These are phyloP conservation scores for Drosophila anomalata DNA, from an alignment of 2,888 invertebrate genomes.

Conservation along the genomic window DNA sequence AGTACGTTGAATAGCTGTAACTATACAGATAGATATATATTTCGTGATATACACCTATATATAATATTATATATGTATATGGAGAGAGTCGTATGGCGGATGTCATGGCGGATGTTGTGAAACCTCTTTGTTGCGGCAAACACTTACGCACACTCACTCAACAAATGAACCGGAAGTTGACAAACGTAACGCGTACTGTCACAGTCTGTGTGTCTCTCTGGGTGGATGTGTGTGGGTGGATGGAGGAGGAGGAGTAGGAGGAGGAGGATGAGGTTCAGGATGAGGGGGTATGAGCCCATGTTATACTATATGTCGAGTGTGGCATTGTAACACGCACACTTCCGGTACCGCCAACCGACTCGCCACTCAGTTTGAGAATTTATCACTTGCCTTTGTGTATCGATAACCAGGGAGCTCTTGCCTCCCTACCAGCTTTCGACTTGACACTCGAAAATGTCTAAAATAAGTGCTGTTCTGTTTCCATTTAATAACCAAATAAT, in stretches of 20 bases:
- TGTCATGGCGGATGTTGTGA: conserved; percentile 55
- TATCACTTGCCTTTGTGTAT: conserved; percentile 67
- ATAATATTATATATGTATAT: background rate
- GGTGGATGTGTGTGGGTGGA: conserved; percentile 16
- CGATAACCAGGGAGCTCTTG: conserved; percentile 60
- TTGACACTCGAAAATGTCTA: conserved; percentile 59
- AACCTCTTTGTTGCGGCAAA: conserved; percentile 57
- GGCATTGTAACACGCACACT: conserved; percentile 66
- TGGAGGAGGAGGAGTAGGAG: background rate
- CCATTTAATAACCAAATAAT: conserved; percentile 2
- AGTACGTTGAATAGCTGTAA: conserved; percentile 30
- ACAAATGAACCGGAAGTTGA: conserved; percentile 65
- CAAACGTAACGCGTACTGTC: conserved; percentile 57
- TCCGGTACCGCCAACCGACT: conserved; percentile 49
- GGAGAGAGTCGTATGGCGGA: conserved; percentile 34
- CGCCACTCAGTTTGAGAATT: conserved; percentile 46
- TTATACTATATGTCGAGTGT: conserved; percentile 24
- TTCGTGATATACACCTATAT: background rate
- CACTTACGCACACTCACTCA: conserved; percentile 39
- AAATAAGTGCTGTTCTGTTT: conserved; percentile 37
- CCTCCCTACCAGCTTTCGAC: conserved; percentile 26
- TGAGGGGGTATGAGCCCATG: background rate
- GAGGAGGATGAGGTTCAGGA: background rate
- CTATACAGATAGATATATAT: conserved; percentile 1
- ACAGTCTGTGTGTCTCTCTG: conserved; percentile 48